Evolutionary conservation across 2,113 vertebrate genomes (phyloP), one percentile per base, ranked within the genome.

Genomic region (Eretmochelys imbricata): DNA sequence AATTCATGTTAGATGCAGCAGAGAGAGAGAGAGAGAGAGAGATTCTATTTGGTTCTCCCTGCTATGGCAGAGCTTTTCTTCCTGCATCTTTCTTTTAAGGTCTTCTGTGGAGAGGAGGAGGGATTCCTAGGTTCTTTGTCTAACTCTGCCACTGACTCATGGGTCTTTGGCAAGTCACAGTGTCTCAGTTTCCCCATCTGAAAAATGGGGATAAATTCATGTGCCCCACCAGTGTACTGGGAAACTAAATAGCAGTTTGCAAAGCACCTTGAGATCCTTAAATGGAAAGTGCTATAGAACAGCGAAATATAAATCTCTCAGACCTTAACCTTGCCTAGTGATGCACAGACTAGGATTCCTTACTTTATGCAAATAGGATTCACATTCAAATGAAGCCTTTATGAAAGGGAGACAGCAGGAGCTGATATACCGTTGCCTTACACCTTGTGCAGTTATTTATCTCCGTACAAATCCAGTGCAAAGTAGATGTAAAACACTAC

Each of bases 1-100:
- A 96, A 97, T 94, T 95, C 91, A 79, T 87, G 95, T 96, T 82
- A 81, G 53, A 90, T 96, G 89, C 93, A 95, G 89, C 91, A 88
- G 83, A 90, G 94, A 89, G 24, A 89, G 72, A 91, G 54, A 24
- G 54, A 24, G 54, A 53, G 51, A 53, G 51, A 59, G 57, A 69
- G 35, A 91, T 88, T 31, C 85, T 38, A 82, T 93, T 95, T 97
- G 93, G 95, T 93, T 96, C 81, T 89, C 79, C 12, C 38, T 42
- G 22, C 62, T 93, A 88, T 90, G 53, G 53, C 94, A 54, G 79
- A 93, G 90, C 72, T 83, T 92, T 84, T 95, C 85, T 85, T 95
- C 87, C 62, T 89, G 38, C 90, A 65, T 95, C 93, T 79, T 93
- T 82, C 94, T 92, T 93, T 79, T 83, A 95, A 90, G 24, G 46